These are phyloP conservation scores for Onthophagus taurus DNA, from an alignment of 1,140 invertebrate genomes.

Conservation along the genomic window DNA sequence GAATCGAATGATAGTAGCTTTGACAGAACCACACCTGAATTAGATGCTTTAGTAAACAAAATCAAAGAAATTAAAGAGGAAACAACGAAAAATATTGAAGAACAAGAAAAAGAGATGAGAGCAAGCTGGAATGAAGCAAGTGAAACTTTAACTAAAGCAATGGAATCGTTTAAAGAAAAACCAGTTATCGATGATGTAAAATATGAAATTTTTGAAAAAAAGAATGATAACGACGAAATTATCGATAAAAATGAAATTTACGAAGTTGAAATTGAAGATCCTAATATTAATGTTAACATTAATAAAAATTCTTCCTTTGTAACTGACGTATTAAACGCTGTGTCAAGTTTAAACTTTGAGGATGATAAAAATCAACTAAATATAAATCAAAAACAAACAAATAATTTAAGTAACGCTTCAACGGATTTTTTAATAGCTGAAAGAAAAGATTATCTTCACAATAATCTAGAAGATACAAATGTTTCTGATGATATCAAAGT, in stretches of 20 bases:
- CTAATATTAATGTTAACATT: constrained; percentile 2
- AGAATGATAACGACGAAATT: constrained; percentile 7
- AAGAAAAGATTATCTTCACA: constrained; percentile 15
- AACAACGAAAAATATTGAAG: constrained; percentile 16
- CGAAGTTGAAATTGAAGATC: constrained; percentile 6
- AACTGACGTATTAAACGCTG: background rate
- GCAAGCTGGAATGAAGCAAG: constrained; percentile 7
- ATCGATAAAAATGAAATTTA: constrained; percentile 6
- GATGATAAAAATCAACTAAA: too few relatives aligned
- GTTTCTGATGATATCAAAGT: constrained; percentile 51
- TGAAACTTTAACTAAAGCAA: constrained; percentile 5
- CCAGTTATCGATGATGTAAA: constrained; percentile 8
- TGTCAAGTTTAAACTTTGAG: constrained; percentile 7
- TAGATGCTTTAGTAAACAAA: constrained; percentile 32
- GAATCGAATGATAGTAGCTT: constrained; percentile 8
- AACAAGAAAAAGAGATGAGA: constrained; percentile 4
- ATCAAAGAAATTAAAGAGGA: constrained; percentile 34
- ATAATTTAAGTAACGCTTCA: background rate
- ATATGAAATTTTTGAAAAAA: constrained; percentile 15
- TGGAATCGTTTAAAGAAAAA: constrained; percentile 10
- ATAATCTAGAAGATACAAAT: constrained; percentile 40
- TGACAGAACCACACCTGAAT: constrained; percentile 23
- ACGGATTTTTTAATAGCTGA: constrained; percentile 28
- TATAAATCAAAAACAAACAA: too few relatives aligned
- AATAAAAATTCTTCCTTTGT: background rate